Percentiles rank a stretch among this genome's conserved stretches.
Evolutionary conservation across 1,140 invertebrate species (phyloP).

Genomic region (Dendroctonus valens): DNA sequence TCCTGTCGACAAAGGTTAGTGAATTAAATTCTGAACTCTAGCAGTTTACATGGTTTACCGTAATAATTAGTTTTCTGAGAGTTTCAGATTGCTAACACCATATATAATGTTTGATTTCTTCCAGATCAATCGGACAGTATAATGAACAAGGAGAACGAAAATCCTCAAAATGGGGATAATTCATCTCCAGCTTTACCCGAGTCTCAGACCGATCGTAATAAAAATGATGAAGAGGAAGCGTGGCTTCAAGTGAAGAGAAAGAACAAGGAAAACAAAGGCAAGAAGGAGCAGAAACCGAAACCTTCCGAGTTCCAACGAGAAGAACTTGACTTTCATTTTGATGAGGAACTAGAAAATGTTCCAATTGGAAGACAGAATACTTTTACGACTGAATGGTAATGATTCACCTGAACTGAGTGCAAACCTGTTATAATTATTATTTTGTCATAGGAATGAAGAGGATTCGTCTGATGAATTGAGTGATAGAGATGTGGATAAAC

Average conservation of each 20-base stretch:
- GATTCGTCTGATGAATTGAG: conserved; percentile 88
- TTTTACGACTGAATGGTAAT: conserved; percentile 68
- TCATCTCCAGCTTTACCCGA: too few relatives aligned
- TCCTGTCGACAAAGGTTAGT: conserved; percentile 51
- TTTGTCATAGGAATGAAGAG: conserved; percentile 46
- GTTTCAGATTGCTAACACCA: too few relatives aligned
- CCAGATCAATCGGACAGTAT: too few relatives aligned
- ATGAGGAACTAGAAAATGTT: conserved; percentile 84
- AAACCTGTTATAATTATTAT: conserved; percentile 6
- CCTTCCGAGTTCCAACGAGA: conserved; percentile 60
- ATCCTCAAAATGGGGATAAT: conserved; percentile 23
- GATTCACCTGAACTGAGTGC: conserved; percentile 18
- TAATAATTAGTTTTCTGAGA: too few relatives aligned
- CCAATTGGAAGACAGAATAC: conserved; percentile 76
- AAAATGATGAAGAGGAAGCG: conserved; percentile 38
- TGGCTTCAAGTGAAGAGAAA: conserved; percentile 48
- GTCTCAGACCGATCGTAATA: not conserved
- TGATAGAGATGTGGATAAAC: conserved; percentile 91
- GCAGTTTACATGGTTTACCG: too few relatives aligned
- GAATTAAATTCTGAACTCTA: not conserved
- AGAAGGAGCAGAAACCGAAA: conserved; percentile 47
- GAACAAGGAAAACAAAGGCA: conserved; percentile 50
- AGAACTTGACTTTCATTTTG: conserved; percentile 95
- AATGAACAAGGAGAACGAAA: conserved; percentile 30
- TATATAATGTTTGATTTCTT: too few relatives aligned